Evolutionary conservation across 2,888 invertebrate species (phyloP).

Genomic region (Drosophila leonis): DNA sequence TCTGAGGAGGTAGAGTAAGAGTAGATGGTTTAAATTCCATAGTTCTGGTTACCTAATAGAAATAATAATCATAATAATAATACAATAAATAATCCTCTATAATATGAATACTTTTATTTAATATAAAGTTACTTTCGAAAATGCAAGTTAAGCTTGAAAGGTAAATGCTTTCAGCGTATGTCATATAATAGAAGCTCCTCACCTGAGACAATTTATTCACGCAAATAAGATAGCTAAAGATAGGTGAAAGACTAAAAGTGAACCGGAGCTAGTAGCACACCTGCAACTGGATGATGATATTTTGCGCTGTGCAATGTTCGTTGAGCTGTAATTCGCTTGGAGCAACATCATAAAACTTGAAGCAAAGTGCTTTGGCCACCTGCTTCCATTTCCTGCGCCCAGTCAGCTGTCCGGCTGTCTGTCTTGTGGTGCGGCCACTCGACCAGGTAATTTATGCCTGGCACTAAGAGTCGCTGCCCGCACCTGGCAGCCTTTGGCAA

Average conservation of each 20-base stretch:
- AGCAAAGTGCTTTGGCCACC: constrained; percentile 34
- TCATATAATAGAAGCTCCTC: not conserved
- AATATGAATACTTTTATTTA: too few species aligned
- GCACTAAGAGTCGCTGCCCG: constrained; percentile 46
- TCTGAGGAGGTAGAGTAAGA: too few species aligned
- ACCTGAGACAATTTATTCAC: not conserved
- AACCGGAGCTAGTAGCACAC: not conserved
- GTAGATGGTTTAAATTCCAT: too few species aligned
- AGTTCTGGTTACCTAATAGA: too few species aligned
- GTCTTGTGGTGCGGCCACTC: constrained; percentile 16
- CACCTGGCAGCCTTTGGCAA: constrained; percentile 50
- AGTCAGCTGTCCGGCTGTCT: constrained; percentile 1
- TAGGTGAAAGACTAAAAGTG: not conserved
- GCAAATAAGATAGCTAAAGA: not conserved
- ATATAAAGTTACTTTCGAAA: not conserved
- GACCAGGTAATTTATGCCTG: constrained; percentile 65
- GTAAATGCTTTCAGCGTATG: not conserved
- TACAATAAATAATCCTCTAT: too few species aligned
- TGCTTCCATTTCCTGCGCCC: not conserved
- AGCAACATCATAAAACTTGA: constrained; percentile 42
- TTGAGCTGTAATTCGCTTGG: constrained; percentile 25
- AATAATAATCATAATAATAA: too few species aligned
- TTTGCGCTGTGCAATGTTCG: not conserved
- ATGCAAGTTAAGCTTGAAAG: not conserved
- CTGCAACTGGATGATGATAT: not conserved